Evolutionary conservation across 1,140 invertebrate genomes (phyloP).

Genomic region (Diuraphis noxia): DNA sequence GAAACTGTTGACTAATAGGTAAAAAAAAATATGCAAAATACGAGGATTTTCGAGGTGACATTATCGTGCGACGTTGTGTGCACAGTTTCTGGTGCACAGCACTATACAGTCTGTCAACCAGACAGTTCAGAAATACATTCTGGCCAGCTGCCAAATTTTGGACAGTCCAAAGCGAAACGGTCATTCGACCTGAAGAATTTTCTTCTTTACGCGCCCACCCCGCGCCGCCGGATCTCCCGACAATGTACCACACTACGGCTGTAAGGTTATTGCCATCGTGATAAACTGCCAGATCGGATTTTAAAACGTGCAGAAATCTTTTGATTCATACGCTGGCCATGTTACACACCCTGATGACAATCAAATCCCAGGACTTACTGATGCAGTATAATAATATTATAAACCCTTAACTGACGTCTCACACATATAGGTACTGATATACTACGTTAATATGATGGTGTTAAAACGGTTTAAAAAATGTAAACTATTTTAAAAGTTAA

Average conservation of each 20-base stretch:
- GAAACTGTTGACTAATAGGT: background rate
- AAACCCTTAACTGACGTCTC: background rate
- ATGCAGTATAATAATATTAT: background rate
- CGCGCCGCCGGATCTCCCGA: background rate
- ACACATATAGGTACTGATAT: too few relatives aligned
- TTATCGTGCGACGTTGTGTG: background rate
- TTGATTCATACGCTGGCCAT: background rate
- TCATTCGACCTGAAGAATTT: constrained; percentile 53
- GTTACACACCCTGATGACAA: background rate
- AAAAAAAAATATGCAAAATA: background rate
- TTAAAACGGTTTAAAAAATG: too few relatives aligned
- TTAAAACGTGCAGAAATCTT: constrained; percentile 17
- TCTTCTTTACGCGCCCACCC: background rate
- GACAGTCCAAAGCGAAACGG: constrained; percentile 50
- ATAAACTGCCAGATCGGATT: constrained; percentile 33
- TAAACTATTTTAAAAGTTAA: too few relatives aligned
- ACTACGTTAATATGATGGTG: too few relatives aligned
- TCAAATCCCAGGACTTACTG: background rate
- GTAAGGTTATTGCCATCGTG: constrained; percentile 19
- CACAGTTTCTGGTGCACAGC: constrained; percentile 11
- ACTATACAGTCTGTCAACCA: background rate
- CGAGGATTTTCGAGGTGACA: constrained; percentile 36
- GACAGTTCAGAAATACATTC: constrained; percentile 51
- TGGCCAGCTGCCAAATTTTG: constrained; percentile 28
- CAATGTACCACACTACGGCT: background rate